phyloP scores from a whole-genome alignment of 2,113 vertebrate genomes.

The Gavia stellata region DNA sequence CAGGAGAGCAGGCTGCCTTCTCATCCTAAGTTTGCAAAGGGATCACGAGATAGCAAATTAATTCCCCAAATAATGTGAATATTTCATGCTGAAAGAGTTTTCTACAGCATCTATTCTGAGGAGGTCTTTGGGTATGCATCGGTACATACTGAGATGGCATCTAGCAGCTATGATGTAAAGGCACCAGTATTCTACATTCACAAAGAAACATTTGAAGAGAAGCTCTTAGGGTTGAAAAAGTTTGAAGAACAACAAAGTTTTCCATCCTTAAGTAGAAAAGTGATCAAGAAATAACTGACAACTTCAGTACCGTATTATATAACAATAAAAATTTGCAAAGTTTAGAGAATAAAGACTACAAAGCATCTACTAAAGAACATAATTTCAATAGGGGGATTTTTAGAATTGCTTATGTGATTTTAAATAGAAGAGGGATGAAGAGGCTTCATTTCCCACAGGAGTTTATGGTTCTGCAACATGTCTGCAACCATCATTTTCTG shows the following conservation, averaged over 20 bases:
- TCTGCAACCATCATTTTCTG: background rate
- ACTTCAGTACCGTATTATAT: background rate
- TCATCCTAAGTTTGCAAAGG: background rate
- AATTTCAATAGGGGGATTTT: background rate
- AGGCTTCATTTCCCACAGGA: background rate
- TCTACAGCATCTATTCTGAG: background rate
- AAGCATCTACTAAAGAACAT: background rate
- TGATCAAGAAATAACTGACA: background rate
- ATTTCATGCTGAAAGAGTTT: background rate
- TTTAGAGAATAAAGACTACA: background rate
- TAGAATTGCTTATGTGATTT: background rate
- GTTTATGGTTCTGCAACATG: background rate
- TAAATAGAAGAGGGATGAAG: background rate
- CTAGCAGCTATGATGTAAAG: background rate
- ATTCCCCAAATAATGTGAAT: background rate
- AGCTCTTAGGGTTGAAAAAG: background rate
- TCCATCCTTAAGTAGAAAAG: background rate
- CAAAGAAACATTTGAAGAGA: background rate
- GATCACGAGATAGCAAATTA: background rate
- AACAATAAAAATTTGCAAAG: background rate
- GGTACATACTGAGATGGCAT: background rate
- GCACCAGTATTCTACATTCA: background rate
- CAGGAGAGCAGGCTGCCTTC: background rate
- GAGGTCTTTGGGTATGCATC: background rate
- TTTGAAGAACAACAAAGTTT: background rate